Evolutionary conservation across 2,113 vertebrate species (phyloP).

Genomic region (Colinus virginianus): DNA sequence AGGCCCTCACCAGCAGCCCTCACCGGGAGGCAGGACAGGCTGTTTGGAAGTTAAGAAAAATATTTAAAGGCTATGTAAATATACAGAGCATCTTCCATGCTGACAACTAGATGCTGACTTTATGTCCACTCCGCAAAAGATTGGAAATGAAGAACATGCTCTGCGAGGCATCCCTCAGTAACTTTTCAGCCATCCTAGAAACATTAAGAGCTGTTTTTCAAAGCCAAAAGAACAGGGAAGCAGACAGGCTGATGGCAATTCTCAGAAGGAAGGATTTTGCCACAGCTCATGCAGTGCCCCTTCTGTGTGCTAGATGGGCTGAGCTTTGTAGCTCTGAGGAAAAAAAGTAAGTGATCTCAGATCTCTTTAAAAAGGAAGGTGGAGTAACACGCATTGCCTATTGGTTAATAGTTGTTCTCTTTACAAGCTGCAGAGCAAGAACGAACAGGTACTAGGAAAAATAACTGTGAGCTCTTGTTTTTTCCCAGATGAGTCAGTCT

Average conservation of each 20-base stretch:
- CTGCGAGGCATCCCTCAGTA: neutral
- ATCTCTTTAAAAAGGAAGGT: neutral
- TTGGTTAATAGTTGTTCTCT: neutral
- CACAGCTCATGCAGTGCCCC: neutral
- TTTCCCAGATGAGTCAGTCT: conserved; percentile 77
- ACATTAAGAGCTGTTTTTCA: neutral
- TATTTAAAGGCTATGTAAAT: conserved; percentile 56
- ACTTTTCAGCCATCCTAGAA: neutral
- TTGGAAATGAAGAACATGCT: neutral
- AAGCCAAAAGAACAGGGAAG: neutral
- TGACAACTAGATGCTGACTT: neutral
- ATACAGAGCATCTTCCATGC: neutral
- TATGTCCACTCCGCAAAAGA: neutral
- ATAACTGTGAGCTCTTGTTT: conserved; percentile 15
- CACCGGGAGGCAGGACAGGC: neutral
- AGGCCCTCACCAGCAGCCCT: neutral
- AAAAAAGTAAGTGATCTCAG: neutral
- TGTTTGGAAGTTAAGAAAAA: conserved; percentile 63
- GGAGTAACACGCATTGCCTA: neutral
- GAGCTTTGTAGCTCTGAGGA: neutral
- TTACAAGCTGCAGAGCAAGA: conserved; percentile 61
- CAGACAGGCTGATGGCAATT: neutral
- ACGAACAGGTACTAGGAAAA: conserved; percentile 47
- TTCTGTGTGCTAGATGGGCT: neutral
- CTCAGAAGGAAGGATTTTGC: neutral